Evolutionary conservation across 2,113 vertebrate genomes (phyloP), one percentile per base, ranked within the genome.

Genomic region (Hiodon tergisus): DNA sequence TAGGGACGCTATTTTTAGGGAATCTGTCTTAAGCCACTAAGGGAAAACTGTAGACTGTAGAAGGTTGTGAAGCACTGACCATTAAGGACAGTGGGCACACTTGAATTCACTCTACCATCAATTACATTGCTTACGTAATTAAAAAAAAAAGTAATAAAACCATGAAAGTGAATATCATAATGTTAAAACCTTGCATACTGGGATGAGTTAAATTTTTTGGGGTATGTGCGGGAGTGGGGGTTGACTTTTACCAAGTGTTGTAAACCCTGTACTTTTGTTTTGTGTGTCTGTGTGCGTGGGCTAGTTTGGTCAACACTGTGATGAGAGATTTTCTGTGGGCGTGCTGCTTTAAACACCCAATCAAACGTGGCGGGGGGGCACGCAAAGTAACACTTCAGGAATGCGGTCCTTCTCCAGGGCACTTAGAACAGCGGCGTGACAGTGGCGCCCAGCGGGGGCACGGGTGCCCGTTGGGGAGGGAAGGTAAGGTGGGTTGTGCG

Each of bases 101-200:
- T 78, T 78, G 76, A 79, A 63, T 31, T 48, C 51, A 4, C 67
- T 62, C 80, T 67, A 82, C 81, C 82, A 81, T 81, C 79, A 83
- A 80, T 76, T 72, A 69, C 81, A 82, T 76, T 74, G 77, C 83
- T 79, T 76, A 80, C 80, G 81, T 65, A 78, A 76, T 2, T 67
- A 75, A 81, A 77, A 77, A 70, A 9, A 78, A 78, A 74, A 80
- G 77, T 61, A 72, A 80, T 79, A 78, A 85, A 78, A 81, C 76
- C 54, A 77, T 72, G 81, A 86, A 82, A 58, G 31, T 31, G 31
- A 31, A 31, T 69, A 83, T 72, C 72, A 61, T 78, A 69, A 62
- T 78, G 78, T 76, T n/a, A 71, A 82, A 82, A 81, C 73, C 76
- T 85, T 85, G 84, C 83, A 85, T 81, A 84, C 85, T 9, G 62